A percentile compares a stretch with the other conserved stretches of the same genome.
Evolutionary conservation across 2,113 vertebrate genomes (phyloP).

Genomic region (Pelodiscus sinensis): DNA sequence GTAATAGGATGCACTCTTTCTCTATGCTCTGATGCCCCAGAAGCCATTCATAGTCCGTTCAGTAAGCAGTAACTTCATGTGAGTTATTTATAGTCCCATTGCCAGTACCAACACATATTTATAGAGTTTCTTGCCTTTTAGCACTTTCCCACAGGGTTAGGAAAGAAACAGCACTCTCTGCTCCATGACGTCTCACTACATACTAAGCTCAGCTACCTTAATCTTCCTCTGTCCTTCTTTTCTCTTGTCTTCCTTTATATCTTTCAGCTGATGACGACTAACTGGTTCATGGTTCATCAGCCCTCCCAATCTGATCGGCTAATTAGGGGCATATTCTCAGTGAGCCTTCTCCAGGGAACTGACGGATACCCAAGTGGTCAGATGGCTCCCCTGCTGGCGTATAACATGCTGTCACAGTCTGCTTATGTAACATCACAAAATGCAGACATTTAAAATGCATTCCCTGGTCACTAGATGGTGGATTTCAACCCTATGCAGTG

Average conservation of each 20-base stretch:
- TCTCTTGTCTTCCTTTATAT: too few relatives aligned
- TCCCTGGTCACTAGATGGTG: background rate
- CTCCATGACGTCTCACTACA: too few relatives aligned
- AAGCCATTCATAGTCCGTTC: background rate
- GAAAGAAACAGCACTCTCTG: too few relatives aligned
- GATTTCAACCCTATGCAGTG: too few relatives aligned
- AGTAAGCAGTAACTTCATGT: background rate
- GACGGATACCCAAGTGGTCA: background rate
- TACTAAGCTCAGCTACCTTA: too few relatives aligned
- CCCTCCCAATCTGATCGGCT: background rate
- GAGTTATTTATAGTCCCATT: background rate
- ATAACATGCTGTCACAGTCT: background rate
- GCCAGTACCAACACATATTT: background rate
- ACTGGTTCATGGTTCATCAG: background rate
- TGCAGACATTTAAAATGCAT: background rate
- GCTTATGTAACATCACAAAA: background rate
- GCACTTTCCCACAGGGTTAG: too few relatives aligned
- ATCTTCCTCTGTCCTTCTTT: too few relatives aligned
- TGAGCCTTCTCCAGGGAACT: background rate
- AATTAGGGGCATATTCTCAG: background rate
- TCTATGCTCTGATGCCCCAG: background rate
- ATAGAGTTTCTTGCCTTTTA: background rate
- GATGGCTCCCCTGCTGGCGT: background rate
- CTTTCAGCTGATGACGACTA: too few relatives aligned
- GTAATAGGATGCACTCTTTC: background rate